Base-by-base conservation (phyloP, 2,797 vertebrate species). In the Pipistrellus pipistrellus region DNA sequence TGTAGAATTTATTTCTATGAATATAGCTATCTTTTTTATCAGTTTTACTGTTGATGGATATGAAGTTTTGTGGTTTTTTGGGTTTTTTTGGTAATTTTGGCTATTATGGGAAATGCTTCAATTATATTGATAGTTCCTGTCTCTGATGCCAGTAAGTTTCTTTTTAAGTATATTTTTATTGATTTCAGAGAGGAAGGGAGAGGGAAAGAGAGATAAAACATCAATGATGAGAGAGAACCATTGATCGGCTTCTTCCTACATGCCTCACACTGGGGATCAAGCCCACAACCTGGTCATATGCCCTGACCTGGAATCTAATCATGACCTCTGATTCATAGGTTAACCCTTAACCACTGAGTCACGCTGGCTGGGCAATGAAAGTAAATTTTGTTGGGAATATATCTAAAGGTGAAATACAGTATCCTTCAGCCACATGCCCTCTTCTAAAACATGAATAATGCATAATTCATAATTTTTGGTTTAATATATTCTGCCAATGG, bases 81-180 rank as follows among this genome's bases (percentile, higher is more conserved):
- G 38, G 38, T 38, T 88, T 27, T 89, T 59, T 85, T 72, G 59
- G 38, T 88, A 85, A 89, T 55, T 82, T 78, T 81, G 27, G 46
- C 46, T 87, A 10, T 72, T 76, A 82, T 51, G 27, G 32, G 55
- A 92, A 94, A 57, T 77, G 30, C 15, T 83, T 25, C 20, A 59
- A 44, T 64, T 68, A 21, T n/a, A n/a, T n/a, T n/a, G n/a, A n/a
- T 69, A 89, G 32, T 86, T 92, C 30, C 66, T 69, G 8, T 53
- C 48, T 78, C 66, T 89, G 23, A 9, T 46, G 35, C 5, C 78
- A 6, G 23, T 84, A 38, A 12, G 18, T 27, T 85, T 77, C 57
- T 30, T 27, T 59, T 59, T 30, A 59, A 59, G 25, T 59, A 59
- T 59, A 27, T 59, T 59, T 30, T 59, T 59, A 59, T 14, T 59